Conservation (phyloP, 2,797 vertebrate genomes). For the Darevskia nairensis region DNA sequence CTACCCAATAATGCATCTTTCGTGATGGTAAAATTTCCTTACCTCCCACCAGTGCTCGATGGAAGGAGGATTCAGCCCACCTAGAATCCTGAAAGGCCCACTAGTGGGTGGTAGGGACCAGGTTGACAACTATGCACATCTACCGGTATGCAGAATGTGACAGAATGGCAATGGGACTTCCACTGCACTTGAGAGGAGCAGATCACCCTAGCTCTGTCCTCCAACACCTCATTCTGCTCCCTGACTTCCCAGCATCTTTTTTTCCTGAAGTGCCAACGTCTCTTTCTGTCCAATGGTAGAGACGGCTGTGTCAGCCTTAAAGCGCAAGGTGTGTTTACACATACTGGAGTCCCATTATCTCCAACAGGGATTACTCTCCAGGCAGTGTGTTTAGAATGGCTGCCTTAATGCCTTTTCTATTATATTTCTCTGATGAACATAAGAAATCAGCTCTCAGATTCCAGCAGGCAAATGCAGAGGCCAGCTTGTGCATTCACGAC, state of each 20-base stretch:
- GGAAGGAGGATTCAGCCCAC: too few relatives aligned
- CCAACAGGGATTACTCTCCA: background rate
- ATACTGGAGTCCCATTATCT: background rate
- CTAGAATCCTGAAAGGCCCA: too few relatives aligned
- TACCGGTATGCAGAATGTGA: too few relatives aligned
- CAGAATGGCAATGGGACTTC: too few relatives aligned
- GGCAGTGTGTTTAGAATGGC: background rate
- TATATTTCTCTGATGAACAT: background rate
- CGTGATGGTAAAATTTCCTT: too few relatives aligned
- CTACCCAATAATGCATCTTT: too few relatives aligned
- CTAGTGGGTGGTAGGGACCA: too few relatives aligned
- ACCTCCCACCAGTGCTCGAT: too few relatives aligned
- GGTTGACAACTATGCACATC: too few relatives aligned
- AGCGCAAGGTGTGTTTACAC: background rate
- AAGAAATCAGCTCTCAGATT: too few relatives aligned
- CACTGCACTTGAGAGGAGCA: too few relatives aligned
- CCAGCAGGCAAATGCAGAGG: constrained; percentile 39
- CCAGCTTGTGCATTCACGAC: constrained; percentile 35
- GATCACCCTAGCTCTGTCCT: too few relatives aligned
- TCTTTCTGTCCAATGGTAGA: background rate
- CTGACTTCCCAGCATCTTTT: background rate
- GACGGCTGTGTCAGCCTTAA: background rate
- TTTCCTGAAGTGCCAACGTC: background rate
- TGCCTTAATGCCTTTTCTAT: background rate
- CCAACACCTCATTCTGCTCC: background rate